Evolutionary conservation across 2,797 vertebrate genomes (phyloP).

Genomic region (Trachurus trachurus): DNA sequence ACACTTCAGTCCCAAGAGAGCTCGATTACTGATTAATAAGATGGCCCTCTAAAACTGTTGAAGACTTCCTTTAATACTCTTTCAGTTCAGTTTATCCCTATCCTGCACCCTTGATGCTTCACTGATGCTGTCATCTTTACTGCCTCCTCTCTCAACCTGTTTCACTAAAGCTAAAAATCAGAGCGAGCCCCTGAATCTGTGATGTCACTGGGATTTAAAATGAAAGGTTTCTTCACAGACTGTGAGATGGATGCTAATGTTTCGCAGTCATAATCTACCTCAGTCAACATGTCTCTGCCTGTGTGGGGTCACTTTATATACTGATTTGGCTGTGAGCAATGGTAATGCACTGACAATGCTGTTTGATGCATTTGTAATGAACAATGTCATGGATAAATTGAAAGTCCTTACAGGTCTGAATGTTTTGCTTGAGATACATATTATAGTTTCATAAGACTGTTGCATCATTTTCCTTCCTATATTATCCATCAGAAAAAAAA

Average conservation of each 20-base stretch:
- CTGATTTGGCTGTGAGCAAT: slow-evolving; percentile 1
- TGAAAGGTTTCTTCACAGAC: slow-evolving; percentile 41
- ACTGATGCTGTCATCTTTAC: slow-evolving; percentile 50
- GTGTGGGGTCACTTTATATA: neutral
- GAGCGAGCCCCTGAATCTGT: slow-evolving; percentile 32
- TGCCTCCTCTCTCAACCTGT: slow-evolving; percentile 56
- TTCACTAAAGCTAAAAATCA: slow-evolving; percentile 42
- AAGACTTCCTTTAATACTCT: slow-evolving; percentile 54
- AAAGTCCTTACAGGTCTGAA: neutral
- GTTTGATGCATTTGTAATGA: neutral
- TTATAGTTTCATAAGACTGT: neutral
- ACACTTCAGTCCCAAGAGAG: slow-evolving; percentile 36
- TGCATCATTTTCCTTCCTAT: too few relatives aligned
- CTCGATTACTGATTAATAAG: slow-evolving; percentile 65
- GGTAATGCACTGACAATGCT: neutral
- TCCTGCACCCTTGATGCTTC: slow-evolving; percentile 46
- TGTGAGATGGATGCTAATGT: slow-evolving; percentile 24
- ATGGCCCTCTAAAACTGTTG: slow-evolving; percentile 41
- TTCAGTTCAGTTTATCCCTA: slow-evolving; percentile 30
- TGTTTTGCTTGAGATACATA: neutral
- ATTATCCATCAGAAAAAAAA: too few relatives aligned
- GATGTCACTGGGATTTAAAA: slow-evolving; percentile 54
- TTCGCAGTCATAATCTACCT: slow-evolving; percentile 13
- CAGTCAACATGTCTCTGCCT: slow-evolving; percentile 23
- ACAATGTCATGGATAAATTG: neutral